These are phyloP conservation scores for Leptodactylus fallax DNA, from an alignment of 2,797 vertebrate species.

Conservation along the genomic window DNA sequence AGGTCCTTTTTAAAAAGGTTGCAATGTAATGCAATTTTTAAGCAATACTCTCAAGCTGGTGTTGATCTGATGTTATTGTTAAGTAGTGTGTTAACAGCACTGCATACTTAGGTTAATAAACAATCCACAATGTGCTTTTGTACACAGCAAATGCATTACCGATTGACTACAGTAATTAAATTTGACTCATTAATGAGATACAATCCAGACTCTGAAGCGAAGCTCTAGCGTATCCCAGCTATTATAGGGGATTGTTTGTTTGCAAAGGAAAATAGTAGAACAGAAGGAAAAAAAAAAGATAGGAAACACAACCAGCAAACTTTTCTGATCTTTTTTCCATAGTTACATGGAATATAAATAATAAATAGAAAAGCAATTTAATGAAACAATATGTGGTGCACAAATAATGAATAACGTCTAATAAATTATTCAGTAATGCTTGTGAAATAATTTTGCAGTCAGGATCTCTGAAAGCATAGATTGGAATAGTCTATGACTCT, in stretches of 20 bases:
- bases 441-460: constrained; percentile 50
- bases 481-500: constrained; percentile 6
- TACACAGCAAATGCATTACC: constrained; percentile 52
- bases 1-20: too few relatives aligned
- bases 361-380: constrained; percentile 55
- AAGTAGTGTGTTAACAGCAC: constrained; percentile 35
- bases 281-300: constrained; percentile 20
- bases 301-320: constrained; percentile 25
- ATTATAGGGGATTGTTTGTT: constrained; percentile 27
- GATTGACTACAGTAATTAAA: constrained; percentile 50
- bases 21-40: not conserved
- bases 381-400: constrained; percentile 51
- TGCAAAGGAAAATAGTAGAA: constrained; percentile 24
- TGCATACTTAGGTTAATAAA: constrained; percentile 57
- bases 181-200: constrained; percentile 54
- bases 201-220: constrained; percentile 42
- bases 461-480: not conserved
- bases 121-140: constrained; percentile 42
- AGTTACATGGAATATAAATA: constrained; percentile 55
- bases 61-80: not conserved
- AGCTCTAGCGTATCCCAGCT: not conserved
- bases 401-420: constrained; percentile 51
- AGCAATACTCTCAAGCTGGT: constrained; percentile 3
- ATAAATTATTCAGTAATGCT: constrained; percentile 57
- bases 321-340: constrained; percentile 33